A percentile compares a stretch with the other conserved stretches of the same genome.
phyloP scores from a whole-genome alignment of 2,797 vertebrate species.

The Dryobates pubescens region DNA sequence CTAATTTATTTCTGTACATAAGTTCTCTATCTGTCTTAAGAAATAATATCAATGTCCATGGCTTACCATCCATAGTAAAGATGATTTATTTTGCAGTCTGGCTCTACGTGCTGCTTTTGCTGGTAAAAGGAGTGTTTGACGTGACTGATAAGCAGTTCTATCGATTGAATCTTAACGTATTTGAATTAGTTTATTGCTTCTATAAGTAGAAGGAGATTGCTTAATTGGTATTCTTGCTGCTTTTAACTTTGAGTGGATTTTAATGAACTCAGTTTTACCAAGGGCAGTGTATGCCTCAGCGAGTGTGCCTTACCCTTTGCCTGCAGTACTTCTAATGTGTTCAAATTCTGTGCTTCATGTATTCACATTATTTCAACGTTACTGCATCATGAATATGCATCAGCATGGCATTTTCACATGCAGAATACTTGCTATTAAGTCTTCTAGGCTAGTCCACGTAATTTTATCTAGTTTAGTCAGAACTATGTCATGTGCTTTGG shows the following conservation, averaged over 20 bases:
- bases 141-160: background rate
- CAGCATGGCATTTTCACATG: background rate
- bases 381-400: background rate
- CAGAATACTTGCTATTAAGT: background rate
- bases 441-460: background rate
- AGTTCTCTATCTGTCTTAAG: background rate
- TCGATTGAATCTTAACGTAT: background rate
- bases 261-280: constrained; percentile 13
- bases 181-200: background rate
- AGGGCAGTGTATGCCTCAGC: background rate
- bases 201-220: background rate
- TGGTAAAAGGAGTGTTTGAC: background rate
- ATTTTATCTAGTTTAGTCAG: background rate
- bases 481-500: background rate
- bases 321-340: background rate
- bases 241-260: background rate
- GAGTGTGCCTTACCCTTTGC: background rate
- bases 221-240: constrained; percentile 1
- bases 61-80: background rate
- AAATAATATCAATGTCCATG: background rate
- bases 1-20: background rate
- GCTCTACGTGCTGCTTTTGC: background rate
- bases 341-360: background rate
- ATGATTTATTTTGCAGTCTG: background rate
- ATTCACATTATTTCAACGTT: background rate